These are phyloP conservation scores for Barbus barbus DNA, from an alignment of 2,113 vertebrate species.

Conservation along the genomic window DNA sequence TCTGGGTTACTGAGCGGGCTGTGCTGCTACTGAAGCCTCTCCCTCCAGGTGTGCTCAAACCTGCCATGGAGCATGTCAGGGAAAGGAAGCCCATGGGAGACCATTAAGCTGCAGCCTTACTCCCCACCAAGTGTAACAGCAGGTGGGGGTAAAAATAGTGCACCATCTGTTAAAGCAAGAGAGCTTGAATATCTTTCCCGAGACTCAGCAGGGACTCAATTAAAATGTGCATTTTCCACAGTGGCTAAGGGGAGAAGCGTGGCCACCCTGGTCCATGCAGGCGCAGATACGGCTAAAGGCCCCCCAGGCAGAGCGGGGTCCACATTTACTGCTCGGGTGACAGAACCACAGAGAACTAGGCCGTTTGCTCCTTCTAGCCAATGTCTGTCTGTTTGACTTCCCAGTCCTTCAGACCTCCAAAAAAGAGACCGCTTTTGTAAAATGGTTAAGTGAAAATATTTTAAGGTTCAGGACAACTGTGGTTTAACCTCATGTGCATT, in stretches of 20 bases:
- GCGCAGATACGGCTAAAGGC: conserved; percentile 20
- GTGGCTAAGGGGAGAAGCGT: conserved; percentile 30
- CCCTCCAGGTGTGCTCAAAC: conserved; percentile 59
- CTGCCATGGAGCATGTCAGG: conserved; percentile 36
- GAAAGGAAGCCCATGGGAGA: conserved; percentile 57
- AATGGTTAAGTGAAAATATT: conserved; percentile 7
- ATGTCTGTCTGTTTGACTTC: conserved; percentile 6
- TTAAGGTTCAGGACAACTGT: background rate
- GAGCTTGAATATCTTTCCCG: conserved; percentile 52
- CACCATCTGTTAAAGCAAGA: conserved; percentile 62
- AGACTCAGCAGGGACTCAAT: conserved; percentile 65
- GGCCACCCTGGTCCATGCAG: background rate
- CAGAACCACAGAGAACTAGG: conserved; percentile 21
- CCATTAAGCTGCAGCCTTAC: conserved; percentile 61
- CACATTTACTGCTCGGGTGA: background rate
- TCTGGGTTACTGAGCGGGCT: conserved; percentile 28
- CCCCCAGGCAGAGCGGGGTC: conserved; percentile 35
- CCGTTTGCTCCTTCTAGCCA: conserved; percentile 25
- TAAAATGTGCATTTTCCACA: conserved; percentile 60
- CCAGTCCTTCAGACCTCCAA: conserved; percentile 5
- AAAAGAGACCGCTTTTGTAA: background rate
- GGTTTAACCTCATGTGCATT: background rate
- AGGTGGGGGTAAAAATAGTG: conserved; percentile 65
- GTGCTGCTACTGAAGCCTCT: conserved; percentile 38
- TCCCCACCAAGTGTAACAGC: conserved; percentile 54